Percentiles rank a stretch among this genome's conserved stretches.
Evolutionary conservation across 2,888 invertebrate genomes (phyloP).

Genomic region (Yponomeuta plumbellus): DNA sequence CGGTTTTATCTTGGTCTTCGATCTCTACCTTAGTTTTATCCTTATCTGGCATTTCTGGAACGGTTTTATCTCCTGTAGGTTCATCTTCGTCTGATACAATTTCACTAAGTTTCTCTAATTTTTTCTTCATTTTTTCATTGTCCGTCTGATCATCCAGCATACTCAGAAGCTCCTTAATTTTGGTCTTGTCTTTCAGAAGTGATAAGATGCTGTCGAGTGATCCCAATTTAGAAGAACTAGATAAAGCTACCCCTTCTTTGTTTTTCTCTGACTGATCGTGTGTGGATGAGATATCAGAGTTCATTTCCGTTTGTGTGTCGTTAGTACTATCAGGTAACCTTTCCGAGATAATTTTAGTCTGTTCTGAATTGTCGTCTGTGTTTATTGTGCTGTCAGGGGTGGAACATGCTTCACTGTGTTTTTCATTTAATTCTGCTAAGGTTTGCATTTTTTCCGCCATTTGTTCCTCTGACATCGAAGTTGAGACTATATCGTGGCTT

Average conservation of each 20-base stretch:
- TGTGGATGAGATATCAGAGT: constrained; percentile 46
- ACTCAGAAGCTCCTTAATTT: constrained; percentile 65
- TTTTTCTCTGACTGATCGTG: constrained; percentile 30
- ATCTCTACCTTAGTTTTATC: not conserved
- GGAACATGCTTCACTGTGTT: constrained; percentile 30
- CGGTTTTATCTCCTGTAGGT: constrained; percentile 28
- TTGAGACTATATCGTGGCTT: constrained; percentile 28
- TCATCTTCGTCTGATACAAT: constrained; percentile 71
- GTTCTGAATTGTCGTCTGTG: constrained; percentile 28
- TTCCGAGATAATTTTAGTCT: constrained; percentile 26
- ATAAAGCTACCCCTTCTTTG: constrained; percentile 31
- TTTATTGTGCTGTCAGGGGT: constrained; percentile 59
- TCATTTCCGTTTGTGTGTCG: constrained; percentile 41
- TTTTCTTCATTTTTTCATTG: constrained; percentile 73
- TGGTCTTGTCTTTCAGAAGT: constrained; percentile 64
- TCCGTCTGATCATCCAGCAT: constrained; percentile 59
- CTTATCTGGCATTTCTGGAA: not conserved
- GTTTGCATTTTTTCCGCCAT: constrained; percentile 18
- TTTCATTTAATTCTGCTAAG: constrained; percentile 22
- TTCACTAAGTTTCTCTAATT: constrained; percentile 74
- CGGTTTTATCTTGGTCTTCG: not conserved
- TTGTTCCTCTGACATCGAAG: constrained; percentile 34
- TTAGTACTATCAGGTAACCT: constrained; percentile 48
- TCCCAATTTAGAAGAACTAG: constrained; percentile 30
- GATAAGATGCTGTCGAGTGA: constrained; percentile 53